A percentile compares a stretch with the other conserved stretches of the same genome.
phyloP scores from a whole-genome alignment of 2,113 vertebrate species.

The Leptobrachium ailaonicum region DNA sequence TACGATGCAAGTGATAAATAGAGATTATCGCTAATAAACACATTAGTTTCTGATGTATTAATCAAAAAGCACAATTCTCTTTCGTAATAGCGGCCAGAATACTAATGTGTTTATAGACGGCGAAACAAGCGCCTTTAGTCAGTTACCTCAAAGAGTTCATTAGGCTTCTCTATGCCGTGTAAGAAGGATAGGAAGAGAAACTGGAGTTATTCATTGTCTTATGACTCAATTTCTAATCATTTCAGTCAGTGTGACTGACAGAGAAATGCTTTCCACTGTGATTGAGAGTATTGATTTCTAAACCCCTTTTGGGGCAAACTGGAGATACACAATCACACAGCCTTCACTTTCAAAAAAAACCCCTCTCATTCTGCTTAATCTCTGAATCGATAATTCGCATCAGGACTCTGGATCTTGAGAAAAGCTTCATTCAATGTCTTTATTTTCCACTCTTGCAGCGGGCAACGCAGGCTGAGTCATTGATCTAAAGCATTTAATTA shows the following conservation, averaged over 20 bases:
- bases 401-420: conserved; percentile 78
- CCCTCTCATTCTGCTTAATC: conserved; percentile 96
- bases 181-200: conserved; percentile 76
- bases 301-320: conserved; percentile 78
- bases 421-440: conserved; percentile 77
- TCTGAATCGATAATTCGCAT: conserved; percentile 93
- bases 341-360: conserved; percentile 83
- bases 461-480: conserved; percentile 93
- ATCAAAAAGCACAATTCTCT: conserved; percentile 31
- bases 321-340: conserved; percentile 88
- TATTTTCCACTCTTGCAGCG: conserved; percentile 74
- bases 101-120: conserved; percentile 59
- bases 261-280: conserved; percentile 82
- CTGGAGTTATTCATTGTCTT: conserved; percentile 90
- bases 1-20: conserved; percentile 32
- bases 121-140: conserved; percentile 63
- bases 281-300: conserved; percentile 96
- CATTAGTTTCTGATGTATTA: conserved; percentile 31
- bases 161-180: conserved; percentile 78
- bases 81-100: conserved; percentile 52
- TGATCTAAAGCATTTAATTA: conserved; percentile 70
- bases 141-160: conserved; percentile 83
- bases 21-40: conserved; percentile 40
- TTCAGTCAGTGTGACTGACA: conserved; percentile 90
- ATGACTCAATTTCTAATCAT: conserved; percentile 96